A percentile compares a stretch with the other conserved stretches of the same genome.
Conservation (phyloP, 2,888 invertebrate genomes). For the Mimachlamys varia region DNA sequence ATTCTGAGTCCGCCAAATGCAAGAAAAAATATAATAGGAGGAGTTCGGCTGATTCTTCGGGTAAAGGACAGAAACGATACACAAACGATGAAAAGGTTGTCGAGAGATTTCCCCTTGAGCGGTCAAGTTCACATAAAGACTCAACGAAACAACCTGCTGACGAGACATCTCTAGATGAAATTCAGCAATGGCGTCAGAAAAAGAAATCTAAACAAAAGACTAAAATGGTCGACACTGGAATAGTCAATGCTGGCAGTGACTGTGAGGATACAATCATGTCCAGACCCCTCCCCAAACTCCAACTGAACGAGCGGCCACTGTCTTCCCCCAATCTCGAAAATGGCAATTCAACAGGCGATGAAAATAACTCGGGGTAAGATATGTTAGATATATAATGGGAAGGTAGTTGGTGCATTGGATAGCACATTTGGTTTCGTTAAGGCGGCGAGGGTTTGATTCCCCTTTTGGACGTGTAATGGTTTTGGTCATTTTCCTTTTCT, state of each 20-base stretch:
- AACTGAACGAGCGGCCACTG: conserved; percentile 3
- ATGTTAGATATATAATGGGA: too few species aligned
- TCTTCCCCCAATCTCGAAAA: background rate
- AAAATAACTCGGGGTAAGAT: background rate
- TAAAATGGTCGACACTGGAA: background rate
- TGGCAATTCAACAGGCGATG: conserved; percentile 9
- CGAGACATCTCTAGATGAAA: background rate
- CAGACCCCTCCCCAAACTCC: background rate
- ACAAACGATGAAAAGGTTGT: background rate
- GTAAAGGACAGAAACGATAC: background rate
- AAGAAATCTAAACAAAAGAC: background rate
- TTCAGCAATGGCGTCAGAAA: background rate
- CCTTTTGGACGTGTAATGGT: too few species aligned
- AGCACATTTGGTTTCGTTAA: too few species aligned
- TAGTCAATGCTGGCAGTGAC: conserved; percentile 42
- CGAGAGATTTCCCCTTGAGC: background rate
- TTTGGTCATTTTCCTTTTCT: too few species aligned
- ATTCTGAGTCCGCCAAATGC: background rate
- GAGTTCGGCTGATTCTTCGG: background rate
- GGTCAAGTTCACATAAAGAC: background rate
- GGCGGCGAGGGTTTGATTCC: too few species aligned
- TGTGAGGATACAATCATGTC: conserved; percentile 13
- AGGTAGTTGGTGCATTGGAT: too few species aligned
- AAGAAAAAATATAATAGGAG: background rate
- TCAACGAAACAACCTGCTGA: background rate